These are phyloP conservation scores for Betta splendens DNA, from an alignment of 2,797 vertebrate genomes.

Conservation along the genomic window DNA sequence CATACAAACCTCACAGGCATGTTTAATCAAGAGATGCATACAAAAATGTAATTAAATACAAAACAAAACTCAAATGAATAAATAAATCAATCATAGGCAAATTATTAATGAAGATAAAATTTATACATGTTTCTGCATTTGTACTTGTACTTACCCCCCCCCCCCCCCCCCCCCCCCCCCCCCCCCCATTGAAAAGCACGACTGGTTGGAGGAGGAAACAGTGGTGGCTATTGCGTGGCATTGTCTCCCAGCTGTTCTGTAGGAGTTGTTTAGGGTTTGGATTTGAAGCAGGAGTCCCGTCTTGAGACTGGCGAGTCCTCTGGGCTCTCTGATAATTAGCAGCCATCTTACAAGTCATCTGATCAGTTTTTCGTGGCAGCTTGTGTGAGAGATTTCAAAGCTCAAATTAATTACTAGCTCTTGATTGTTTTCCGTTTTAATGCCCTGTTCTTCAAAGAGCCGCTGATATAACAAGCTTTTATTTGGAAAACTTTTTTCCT, in stretches of 20 bases:
- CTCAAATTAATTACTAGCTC: slow-evolving; percentile 40
- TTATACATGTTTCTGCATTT: too few relatives aligned
- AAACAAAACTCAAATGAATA: too few relatives aligned
- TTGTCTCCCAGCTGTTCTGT: slow-evolving; percentile 43
- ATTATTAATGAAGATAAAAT: too few relatives aligned
- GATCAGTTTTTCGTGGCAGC: slow-evolving; percentile 37
- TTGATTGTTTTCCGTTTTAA: slow-evolving; percentile 39
- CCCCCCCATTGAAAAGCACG: too few relatives aligned
- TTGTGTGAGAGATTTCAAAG: slow-evolving; percentile 37
- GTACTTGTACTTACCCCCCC: too few relatives aligned
- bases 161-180: too few relatives aligned
- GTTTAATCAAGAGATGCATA: too few relatives aligned
- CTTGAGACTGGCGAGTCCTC: slow-evolving; percentile 60
- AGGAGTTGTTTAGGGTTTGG: slow-evolving; percentile 48
- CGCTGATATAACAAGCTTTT: slow-evolving; percentile 8
- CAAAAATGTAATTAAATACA: too few relatives aligned
- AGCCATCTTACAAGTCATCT: slow-evolving; percentile 24
- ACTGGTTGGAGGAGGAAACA: slow-evolving; percentile 35
- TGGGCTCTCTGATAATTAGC: slow-evolving; percentile 47
- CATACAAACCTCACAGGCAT: too few relatives aligned
- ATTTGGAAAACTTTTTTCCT: slow-evolving; percentile 9
- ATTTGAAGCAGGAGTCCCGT: slow-evolving; percentile 36
- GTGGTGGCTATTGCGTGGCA: slow-evolving; percentile 45
- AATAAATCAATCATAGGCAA: too few relatives aligned
- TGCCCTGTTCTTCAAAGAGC: slow-evolving; percentile 29